A percentile compares a stretch with the other conserved stretches of the same genome.
These are phyloP conservation scores for Drosophila punjabiensis DNA, from an alignment of 1,140 invertebrate species.

Conservation along the genomic window DNA sequence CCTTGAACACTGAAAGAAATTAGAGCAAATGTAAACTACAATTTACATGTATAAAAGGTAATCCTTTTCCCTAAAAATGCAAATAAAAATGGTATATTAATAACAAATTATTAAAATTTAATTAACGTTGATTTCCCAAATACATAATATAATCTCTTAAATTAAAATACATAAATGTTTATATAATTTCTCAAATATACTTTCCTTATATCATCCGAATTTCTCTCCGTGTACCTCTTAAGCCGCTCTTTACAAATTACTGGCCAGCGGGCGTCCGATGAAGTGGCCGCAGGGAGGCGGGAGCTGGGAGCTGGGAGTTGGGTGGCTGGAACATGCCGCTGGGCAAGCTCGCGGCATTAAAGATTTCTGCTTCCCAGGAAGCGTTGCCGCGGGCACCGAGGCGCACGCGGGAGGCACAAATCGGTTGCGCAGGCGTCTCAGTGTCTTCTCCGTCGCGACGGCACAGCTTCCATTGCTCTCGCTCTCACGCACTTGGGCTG, in stretches of 20 bases:
- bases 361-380: slow-evolving; percentile 28
- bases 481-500: slow-evolving; percentile 8
- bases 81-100: background rate
- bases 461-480: slow-evolving; percentile 12
- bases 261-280: slow-evolving; percentile 15
- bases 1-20: background rate
- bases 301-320: background rate
- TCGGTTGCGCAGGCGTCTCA: slow-evolving; percentile 60
- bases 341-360: slow-evolving; percentile 52
- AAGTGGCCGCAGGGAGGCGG: slow-evolving; percentile 2
- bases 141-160: background rate
- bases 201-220: background rate
- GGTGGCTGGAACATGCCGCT: slow-evolving; percentile 52
- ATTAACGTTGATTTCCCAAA: background rate
- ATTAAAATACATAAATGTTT: background rate
- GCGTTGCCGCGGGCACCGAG: slow-evolving; percentile 1
- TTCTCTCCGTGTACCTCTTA: slow-evolving; percentile 2
- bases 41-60: background rate
- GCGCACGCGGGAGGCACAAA: background rate
- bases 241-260: slow-evolving; percentile 36
- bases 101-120: no score
- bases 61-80: no score
- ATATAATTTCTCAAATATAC: background rate
- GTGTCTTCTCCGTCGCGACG: slow-evolving; percentile 26
- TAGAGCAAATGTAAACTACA: no score